phyloP scores from a whole-genome alignment of 2,113 vertebrate genomes.

The Sarotherodon lohbergeri region DNA sequence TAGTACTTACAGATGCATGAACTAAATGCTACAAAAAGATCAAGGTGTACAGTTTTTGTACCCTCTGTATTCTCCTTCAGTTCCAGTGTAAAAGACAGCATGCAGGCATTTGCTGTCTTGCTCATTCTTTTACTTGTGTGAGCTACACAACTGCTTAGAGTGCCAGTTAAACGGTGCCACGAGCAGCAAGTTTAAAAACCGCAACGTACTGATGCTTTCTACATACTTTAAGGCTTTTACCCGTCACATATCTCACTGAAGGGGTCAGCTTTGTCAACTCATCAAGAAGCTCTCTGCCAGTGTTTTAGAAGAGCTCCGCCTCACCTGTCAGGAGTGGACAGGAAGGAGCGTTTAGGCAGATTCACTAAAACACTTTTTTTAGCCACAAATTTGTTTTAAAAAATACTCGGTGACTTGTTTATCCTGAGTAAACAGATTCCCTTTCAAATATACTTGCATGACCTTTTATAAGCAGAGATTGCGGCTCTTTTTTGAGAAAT shows the following conservation, averaged over 20 bases:
- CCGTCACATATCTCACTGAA: neutral
- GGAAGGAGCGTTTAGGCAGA: neutral
- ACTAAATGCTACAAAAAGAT: neutral
- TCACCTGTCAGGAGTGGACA: neutral
- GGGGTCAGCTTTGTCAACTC: neutral
- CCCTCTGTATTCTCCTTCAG: neutral
- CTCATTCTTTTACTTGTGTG: neutral
- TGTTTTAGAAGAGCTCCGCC: neutral
- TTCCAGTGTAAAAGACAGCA: neutral
- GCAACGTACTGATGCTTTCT: neutral
- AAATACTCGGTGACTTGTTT: neutral
- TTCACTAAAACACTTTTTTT: neutral
- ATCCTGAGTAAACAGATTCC: neutral
- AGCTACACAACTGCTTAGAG: neutral
- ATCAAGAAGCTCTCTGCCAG: neutral
- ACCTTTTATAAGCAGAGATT: neutral
- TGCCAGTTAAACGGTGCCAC: rapidly evolving
- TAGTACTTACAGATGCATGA: neutral
- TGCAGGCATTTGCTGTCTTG: neutral
- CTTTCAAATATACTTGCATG: neutral
- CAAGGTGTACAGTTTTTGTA: neutral
- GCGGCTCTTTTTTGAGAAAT: neutral
- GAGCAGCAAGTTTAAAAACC: neutral
- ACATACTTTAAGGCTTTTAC: neutral
- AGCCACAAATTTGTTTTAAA: rapidly evolving